phyloP scores from a whole-genome alignment of 2,888 invertebrate species.

The Cylindroiulus punctatus region DNA sequence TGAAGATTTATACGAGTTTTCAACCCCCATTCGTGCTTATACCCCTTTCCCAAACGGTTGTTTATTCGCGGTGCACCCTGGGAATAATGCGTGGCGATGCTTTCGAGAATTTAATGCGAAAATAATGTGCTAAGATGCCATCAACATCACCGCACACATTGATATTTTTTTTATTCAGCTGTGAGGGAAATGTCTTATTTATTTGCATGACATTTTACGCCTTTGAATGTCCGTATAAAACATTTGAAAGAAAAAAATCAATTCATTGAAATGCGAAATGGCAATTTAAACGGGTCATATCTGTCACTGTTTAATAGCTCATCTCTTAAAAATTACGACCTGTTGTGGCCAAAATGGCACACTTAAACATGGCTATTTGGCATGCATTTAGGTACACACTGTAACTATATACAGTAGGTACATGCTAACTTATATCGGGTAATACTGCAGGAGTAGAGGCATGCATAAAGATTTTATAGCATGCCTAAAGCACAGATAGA shows the following conservation, averaged over 20 bases:
- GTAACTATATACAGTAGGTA: background rate
- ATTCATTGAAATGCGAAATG: conserved; percentile 47
- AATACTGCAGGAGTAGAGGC: background rate
- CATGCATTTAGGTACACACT: background rate
- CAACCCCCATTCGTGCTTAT: background rate
- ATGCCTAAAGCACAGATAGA: no score
- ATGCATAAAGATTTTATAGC: background rate
- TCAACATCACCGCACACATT: conserved; percentile 17
- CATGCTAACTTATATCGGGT: background rate
- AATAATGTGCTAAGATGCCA: background rate
- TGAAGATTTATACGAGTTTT: background rate
- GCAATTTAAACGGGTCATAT: conserved; percentile 43
- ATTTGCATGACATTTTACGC: conserved; percentile 16
- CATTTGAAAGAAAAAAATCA: conserved; percentile 28
- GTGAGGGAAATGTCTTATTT: background rate
- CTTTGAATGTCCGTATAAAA: conserved; percentile 32
- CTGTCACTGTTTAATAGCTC: conserved; percentile 42
- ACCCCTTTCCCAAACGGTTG: background rate
- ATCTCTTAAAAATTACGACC: conserved; percentile 34
- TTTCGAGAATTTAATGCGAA: conserved; percentile 10
- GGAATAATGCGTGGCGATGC: background rate
- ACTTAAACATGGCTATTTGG: conserved; percentile 25
- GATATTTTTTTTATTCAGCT: background rate
- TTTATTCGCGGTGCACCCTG: conserved; percentile 4
- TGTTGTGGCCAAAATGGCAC: conserved; percentile 7